Evolutionary conservation across 1,140 invertebrate genomes (phyloP), one percentile per base, ranked within the genome.

Genomic region (Diabrotica undecimpunctata): DNA sequence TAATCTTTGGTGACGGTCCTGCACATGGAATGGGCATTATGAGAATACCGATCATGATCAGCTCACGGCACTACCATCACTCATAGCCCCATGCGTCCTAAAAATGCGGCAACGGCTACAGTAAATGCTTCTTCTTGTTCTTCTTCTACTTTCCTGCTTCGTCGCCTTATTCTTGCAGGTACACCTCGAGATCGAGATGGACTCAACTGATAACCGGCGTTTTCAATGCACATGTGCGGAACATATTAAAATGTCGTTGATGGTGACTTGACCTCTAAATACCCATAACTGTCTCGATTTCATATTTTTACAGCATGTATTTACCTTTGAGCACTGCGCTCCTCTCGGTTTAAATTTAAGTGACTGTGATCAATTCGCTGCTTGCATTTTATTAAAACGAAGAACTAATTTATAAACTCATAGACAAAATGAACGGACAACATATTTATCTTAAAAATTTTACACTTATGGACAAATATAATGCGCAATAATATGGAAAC

Each of bases 201-300:
- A 55, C n/a, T 53, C 51, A n/a, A 53, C 51, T 53, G 51, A 53
- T 53, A 53, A 53, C 35, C 54, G 54, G 41, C 41, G 41, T 46
- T 55, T 55, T 55, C 54, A 55, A 25, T 55, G 54, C 54, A 55
- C 54, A 55, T 55, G 54, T 55, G 54, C 54, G 54, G 54, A 55
- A 55, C 54, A 55, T 55, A 55, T 55, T 55, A 14, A 25, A 55
- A 55, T 55, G 54, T 55, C 54, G 54, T 55, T 25, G 54, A 11
- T 46, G 8, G 8, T 46, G 41, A 55, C 35, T 55, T 55, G 54
- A 55, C 54, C 54, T 55, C 35, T 55, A 55, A 36, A 55, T 55
- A 36, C 13, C 54, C 54, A 55, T 55, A 55, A 55, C 54, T 55
- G 54, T 55, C 35, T 55, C 54, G 54, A 14, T 55, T 55, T 55